Conservation (phyloP, 2,113 vertebrate genomes). For the Pygoscelis adeliae region DNA sequence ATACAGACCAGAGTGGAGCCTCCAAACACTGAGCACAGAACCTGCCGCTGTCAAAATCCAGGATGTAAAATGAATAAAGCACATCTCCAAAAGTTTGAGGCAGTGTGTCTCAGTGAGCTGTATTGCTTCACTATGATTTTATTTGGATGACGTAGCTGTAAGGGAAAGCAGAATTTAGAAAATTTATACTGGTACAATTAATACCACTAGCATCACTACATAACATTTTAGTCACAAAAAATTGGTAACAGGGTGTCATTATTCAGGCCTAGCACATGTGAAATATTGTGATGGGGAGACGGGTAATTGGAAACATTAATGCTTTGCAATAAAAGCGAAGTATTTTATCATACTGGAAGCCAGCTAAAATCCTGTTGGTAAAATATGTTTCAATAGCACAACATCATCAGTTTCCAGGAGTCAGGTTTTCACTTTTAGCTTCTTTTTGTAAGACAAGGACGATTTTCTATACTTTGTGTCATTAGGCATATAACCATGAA, state of each 20-base stretch:
- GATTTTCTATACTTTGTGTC: not conserved
- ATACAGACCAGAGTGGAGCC: not conserved
- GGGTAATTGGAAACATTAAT: not conserved
- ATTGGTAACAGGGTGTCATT: not conserved
- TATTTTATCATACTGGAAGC: not conserved
- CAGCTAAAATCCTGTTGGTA: not conserved
- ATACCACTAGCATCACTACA: not conserved
- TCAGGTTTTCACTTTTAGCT: not conserved
- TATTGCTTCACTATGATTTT: not conserved
- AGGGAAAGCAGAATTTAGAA: not conserved
- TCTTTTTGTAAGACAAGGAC: not conserved
- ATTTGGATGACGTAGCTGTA: not conserved
- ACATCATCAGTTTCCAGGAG: not conserved
- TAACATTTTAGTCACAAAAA: not conserved
- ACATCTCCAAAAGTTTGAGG: not conserved
- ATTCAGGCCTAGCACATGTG: not conserved
- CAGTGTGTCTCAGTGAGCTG: not conserved
- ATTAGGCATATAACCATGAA: not conserved
- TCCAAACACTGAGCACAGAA: not conserved
- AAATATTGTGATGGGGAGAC: not conserved
- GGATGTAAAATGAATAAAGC: not conserved
- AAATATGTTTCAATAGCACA: not conserved
- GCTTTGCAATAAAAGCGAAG: not conserved
- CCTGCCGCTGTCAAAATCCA: not conserved
- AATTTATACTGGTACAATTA: not conserved